phyloP scores from a whole-genome alignment of 2,888 invertebrate genomes.

The Mylabris sibirica region DNA sequence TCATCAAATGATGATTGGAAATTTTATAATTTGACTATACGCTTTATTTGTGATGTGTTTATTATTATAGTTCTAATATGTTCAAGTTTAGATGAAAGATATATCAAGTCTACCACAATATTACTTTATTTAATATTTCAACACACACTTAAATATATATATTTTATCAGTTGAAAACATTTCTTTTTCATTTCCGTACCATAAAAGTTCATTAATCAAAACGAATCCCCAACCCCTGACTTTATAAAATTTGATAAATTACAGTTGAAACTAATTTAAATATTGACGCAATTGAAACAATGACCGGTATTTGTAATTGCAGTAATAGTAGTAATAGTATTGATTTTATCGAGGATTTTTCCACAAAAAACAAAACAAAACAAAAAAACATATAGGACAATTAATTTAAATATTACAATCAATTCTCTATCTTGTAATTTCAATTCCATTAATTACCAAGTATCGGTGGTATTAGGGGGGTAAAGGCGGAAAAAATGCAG shows the following conservation, averaged over 20 bases:
- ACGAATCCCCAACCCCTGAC: background rate
- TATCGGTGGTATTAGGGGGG: background rate
- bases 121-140: background rate
- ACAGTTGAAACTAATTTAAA: background rate
- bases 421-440: background rate
- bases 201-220: background rate
- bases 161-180: background rate
- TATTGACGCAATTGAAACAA: background rate
- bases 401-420: conserved; percentile 7
- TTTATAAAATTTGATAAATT: conserved; percentile 3
- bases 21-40: background rate
- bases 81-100: background rate
- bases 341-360: background rate
- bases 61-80: background rate
- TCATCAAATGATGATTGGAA: background rate
- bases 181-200: background rate
- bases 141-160: background rate
- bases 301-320: background rate
- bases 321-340: too few relatives aligned
- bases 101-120: background rate
- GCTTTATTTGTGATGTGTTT: background rate
- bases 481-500: background rate
- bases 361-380: too few relatives aligned
- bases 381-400: background rate
- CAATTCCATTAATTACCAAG: conserved; percentile 1